Base-by-base conservation (phyloP, 1,140 invertebrate genomes). In the Agrilus planipennis region DNA sequence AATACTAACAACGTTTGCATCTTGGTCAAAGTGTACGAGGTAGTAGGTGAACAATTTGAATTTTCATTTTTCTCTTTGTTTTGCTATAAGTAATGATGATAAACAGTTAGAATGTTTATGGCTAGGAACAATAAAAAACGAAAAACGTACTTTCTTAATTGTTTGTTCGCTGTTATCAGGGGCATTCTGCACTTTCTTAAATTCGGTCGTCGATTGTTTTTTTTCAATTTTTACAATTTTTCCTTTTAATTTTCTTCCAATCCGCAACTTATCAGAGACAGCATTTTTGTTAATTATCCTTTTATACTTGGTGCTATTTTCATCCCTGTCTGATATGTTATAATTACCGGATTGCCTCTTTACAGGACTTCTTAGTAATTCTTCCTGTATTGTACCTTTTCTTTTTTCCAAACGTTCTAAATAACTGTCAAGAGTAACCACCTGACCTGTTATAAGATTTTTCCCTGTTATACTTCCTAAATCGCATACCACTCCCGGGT, bases 361-460 rank as follows among this genome's bases (percentile, higher is more conserved):
- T 6, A 25, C 22, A 25, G 22, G 22, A 25, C 22, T 6, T 25
- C n/a, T 25, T 25, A 7, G 5, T 25, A 7, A 11, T 5, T 25
- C n/a, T 25, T 25, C 5, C n/a, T 25, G 22, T 11, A 25, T 11
- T 25, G 22, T 6, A 5, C 5, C 5, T 31, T 10, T 31, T 31
- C 14, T 31, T 17, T 11, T 37, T 25, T 37, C 19, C 4, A 37
- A 4, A 4, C 17, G n/a, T 9, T 37, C 19, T 14, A 37, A 23
- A 25, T 37, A 37, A 22, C 12, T 14, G 23, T 37, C 34, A 15
- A 37, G 21, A 3, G 34, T 37, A 2, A 37, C 34, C 2, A 16
- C 23, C 10, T 37, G 34, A 14, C 34, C 34, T 17, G 34, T 39
- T 19, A 29, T 20, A 18, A 39, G 15, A 29, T 39, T 39, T 29